Base-by-base conservation (phyloP, 2,888 invertebrate genomes). In the Spilosoma lubricipeda region DNA sequence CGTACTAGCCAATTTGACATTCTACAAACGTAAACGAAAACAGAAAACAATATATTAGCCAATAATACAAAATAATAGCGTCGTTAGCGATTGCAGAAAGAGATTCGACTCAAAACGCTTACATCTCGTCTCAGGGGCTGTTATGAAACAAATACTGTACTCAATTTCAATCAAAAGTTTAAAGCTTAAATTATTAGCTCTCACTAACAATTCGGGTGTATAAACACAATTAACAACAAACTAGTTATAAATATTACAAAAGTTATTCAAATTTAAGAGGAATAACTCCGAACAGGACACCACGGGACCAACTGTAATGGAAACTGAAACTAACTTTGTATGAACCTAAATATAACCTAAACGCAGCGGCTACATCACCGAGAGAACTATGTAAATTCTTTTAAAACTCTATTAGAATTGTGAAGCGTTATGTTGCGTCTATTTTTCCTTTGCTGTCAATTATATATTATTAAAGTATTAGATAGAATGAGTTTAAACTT, bases 271-370 rank as follows among this genome's bases (percentile, higher is more conserved):
- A 82, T 84, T 86, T 83, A 85, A 80, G 84, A 85, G 82, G 82
- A 80, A 86, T 87, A 84, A 79, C 80, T 80, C 75, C 80, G 75
- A 48, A 74, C 74, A 85, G 78, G 77, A 80, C 79, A 82, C 78
- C 79, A 67, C 78, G 67, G 78, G 75, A 72, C 82, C 72, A 87
- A 87, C 86, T 86, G 72, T 86, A 87, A 86, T 88, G 83, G 76
- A 81, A 86, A 84, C 86, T 84, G 77, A 77, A 87, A 85, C 85
- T 83, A 84, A 87, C 81, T 88, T 84, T 72, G 71, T 48, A 69
- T 76, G 71, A 70, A 80, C 74, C 77, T 81, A 83, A 85, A 85
- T 80, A 78, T 82, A 80, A 82, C 77, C 75, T 85, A 83, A 85
- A 82, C 79, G 78, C 74, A 69, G 74, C 20, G 63, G 77, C 74